phyloP scores from a whole-genome alignment of 2,113 vertebrate species.

The Amblyopsis rosae region DNA sequence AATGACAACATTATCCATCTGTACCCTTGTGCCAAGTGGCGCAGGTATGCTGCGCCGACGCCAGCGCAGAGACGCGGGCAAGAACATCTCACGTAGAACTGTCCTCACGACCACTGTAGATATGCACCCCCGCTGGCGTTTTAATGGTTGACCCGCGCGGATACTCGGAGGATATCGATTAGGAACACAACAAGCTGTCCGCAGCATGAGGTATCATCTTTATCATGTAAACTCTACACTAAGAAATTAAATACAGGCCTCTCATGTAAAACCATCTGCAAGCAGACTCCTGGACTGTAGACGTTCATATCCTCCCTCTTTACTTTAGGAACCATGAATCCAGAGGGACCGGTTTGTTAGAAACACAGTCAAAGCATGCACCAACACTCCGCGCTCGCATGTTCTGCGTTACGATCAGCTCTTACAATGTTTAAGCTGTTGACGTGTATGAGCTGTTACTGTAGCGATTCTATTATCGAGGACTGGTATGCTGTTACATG shows the following conservation, averaged over 20 bases:
- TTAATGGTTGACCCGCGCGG: constrained; percentile 13
- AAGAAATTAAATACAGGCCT: constrained; percentile 7
- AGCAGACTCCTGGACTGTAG: constrained; percentile 15
- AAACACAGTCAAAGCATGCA: constrained; percentile 5
- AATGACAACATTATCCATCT: constrained; percentile 85
- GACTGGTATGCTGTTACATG: too few species aligned
- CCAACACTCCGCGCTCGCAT: neutral
- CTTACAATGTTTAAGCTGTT: too few species aligned
- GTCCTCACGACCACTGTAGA: constrained; percentile 10
- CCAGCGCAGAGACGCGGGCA: constrained; percentile 39
- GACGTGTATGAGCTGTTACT: too few species aligned
- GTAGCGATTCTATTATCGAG: too few species aligned
- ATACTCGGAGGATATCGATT: constrained; percentile 16
- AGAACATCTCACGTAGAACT: constrained; percentile 58
- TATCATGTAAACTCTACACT: neutral
- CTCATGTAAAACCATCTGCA: constrained; percentile 14
- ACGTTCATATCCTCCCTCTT: neutral
- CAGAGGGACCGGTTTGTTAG: constrained; percentile 12
- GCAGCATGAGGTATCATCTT: constrained; percentile 20
- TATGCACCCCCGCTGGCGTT: constrained; percentile 14
- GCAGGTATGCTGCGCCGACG: constrained; percentile 53
- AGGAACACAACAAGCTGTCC: constrained; percentile 26
- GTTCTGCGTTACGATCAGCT: too few species aligned
- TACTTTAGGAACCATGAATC: neutral
- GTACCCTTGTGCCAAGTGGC: constrained; percentile 58